Evolutionary conservation across 2,113 vertebrate species (phyloP).

Genomic region (Edolisoma coerulescens): DNA sequence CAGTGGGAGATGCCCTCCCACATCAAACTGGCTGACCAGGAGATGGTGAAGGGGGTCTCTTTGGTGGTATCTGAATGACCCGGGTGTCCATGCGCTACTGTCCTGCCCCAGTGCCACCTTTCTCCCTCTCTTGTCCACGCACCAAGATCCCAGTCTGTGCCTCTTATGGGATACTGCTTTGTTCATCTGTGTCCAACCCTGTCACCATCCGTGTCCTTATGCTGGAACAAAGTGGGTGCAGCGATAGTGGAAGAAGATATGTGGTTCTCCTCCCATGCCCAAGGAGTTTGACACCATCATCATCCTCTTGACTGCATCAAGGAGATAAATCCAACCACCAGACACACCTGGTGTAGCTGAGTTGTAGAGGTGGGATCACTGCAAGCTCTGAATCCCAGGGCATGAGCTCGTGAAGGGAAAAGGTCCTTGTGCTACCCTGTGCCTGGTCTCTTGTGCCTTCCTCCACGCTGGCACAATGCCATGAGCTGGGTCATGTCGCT

Average conservation of each 20-base stretch:
- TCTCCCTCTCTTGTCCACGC: not conserved
- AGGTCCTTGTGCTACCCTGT: not conserved
- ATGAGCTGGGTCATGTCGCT: not conserved
- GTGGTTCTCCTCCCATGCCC: not conserved
- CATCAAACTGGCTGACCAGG: not conserved
- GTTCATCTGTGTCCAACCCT: not conserved
- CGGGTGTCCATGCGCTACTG: rapidly evolving
- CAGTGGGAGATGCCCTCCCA: not conserved
- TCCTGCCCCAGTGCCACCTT: not conserved
- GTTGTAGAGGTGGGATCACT: not conserved
- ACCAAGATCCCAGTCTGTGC: not conserved
- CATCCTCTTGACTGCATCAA: not conserved
- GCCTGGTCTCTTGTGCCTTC: not conserved
- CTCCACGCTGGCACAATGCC: not conserved
- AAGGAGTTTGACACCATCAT: not conserved
- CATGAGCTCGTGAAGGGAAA: not conserved
- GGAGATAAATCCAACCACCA: not conserved
- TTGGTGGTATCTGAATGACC: not conserved
- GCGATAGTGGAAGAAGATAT: rapidly evolving
- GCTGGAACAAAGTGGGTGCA: not conserved
- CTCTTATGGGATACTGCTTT: not conserved
- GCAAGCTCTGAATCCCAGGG: not conserved
- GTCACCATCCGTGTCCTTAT: not conserved
- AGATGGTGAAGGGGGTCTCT: not conserved
- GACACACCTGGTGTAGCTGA: not conserved